Evolutionary conservation across 2,888 invertebrate genomes (phyloP).

Genomic region (Eupithecia inturbata): DNA sequence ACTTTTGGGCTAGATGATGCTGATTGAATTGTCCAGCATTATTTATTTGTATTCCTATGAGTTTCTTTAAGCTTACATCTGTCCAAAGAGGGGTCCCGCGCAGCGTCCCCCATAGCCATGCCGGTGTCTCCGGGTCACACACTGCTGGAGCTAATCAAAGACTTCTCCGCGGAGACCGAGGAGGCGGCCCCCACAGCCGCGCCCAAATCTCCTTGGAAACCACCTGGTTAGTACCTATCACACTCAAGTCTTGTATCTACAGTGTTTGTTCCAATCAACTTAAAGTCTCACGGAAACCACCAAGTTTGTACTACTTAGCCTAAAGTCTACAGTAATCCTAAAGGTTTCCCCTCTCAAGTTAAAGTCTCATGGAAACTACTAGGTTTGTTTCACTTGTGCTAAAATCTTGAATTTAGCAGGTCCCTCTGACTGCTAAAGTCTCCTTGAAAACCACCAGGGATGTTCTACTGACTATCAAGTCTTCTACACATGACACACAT

Average conservation of each 20-base stretch:
- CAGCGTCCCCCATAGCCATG: slow-evolving; percentile 86
- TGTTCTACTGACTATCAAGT: no score
- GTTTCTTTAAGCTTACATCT: not conserved
- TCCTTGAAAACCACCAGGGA: no score
- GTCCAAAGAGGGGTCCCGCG: slow-evolving; percentile 71
- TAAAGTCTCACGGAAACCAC: not conserved
- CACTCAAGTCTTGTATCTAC: not conserved
- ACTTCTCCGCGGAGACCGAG: slow-evolving; percentile 19
- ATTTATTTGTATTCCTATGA: not conserved
- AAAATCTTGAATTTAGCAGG: no score
- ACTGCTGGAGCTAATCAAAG: slow-evolving; percentile 83
- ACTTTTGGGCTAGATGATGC: no score
- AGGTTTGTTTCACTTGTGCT: no score
- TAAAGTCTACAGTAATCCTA: not conserved
- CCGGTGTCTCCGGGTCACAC: slow-evolving; percentile 86
- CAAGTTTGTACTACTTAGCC: not conserved
- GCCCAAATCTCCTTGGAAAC: slow-evolving; percentile 61
- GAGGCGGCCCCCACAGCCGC: slow-evolving; percentile 48
- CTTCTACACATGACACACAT: no score
- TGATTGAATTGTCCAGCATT: no score
- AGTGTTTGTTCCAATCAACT: not conserved
- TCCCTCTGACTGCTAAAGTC: no score
- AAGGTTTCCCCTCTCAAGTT: not conserved
- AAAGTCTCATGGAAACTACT: not conserved
- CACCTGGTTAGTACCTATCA: slow-evolving; percentile 46